phyloP scores from a whole-genome alignment of 1,140 invertebrate genomes.

The Tetraneura akinire region DNA sequence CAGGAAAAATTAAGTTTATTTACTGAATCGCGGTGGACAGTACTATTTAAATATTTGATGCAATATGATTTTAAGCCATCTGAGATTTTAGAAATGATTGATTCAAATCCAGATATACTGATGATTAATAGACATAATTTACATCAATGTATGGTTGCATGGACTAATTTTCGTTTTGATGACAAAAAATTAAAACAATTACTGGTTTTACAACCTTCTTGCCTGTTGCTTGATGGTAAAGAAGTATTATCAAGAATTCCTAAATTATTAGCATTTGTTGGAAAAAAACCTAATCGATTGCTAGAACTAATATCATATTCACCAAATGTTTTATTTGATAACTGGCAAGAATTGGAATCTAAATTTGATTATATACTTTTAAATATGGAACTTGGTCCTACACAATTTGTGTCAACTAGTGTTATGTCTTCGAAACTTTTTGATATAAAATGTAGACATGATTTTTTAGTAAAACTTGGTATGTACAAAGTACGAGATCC shows the following conservation, averaged over 20 bases:
- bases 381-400: slow-evolving; percentile 38
- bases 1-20: slow-evolving; percentile 25
- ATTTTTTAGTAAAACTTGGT: slow-evolving; percentile 32
- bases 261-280: slow-evolving; percentile 39
- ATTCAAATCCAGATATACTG: slow-evolving; percentile 34
- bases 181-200: slow-evolving; percentile 41
- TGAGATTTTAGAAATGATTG: slow-evolving; percentile 39
- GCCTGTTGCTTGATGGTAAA: neutral
- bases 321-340: slow-evolving; percentile 40
- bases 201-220: slow-evolving; percentile 24
- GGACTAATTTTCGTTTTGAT: slow-evolving; percentile 42
- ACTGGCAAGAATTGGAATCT: slow-evolving; percentile 18
- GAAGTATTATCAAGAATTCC: slow-evolving; percentile 43
- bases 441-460: slow-evolving; percentile 43
- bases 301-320: slow-evolving; percentile 44
- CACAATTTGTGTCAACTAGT: slow-evolving; percentile 35
- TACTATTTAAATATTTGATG: slow-evolving; percentile 39
- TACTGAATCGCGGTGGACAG: neutral
- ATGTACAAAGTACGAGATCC: slow-evolving; percentile 22
- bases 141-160: slow-evolving; percentile 29
- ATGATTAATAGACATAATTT: slow-evolving; percentile 34
- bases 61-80: slow-evolving; percentile 40
- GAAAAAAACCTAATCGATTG: slow-evolving; percentile 31
- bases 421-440: slow-evolving; percentile 36
- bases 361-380: slow-evolving; percentile 43